Conservation (phyloP, 1,140 invertebrate genomes). For the Rhagoletis pomonella region DNA sequence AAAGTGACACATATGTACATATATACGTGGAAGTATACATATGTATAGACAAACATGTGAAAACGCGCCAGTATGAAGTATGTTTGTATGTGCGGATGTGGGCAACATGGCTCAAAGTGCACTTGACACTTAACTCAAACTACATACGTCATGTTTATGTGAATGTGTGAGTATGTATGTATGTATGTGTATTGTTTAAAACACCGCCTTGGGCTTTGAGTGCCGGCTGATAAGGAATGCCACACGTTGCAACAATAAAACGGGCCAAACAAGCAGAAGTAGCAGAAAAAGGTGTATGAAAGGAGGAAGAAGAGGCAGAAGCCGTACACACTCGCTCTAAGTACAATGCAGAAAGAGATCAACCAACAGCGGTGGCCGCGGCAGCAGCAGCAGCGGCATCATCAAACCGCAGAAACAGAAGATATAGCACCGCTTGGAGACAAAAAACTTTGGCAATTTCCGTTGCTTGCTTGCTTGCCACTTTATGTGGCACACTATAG, state of each 20-base stretch:
- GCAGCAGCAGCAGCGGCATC: neutral
- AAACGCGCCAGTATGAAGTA: neutral
- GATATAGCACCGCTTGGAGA: constrained; percentile 20
- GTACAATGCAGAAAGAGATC: neutral
- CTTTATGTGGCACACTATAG: constrained; percentile 14
- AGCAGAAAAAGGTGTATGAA: neutral
- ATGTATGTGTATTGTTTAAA: constrained; percentile 8
- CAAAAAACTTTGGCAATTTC: constrained; percentile 48
- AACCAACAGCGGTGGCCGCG: too few relatives aligned
- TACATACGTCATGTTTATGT: neutral
- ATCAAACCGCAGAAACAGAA: neutral
- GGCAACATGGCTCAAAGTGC: neutral
- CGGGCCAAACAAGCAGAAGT: neutral
- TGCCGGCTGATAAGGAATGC: constrained; percentile 25
- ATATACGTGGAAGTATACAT: neutral
- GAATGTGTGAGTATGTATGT: neutral
- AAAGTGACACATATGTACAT: too few relatives aligned
- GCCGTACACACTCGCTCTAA: neutral
- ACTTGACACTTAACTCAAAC: neutral
- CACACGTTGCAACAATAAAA: constrained; percentile 40
- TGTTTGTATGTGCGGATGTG: neutral
- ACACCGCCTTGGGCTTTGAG: neutral
- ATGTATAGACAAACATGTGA: neutral
- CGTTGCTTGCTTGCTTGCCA: constrained; percentile 26
- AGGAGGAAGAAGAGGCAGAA: neutral